These are phyloP conservation scores for Mesorhabditis spiculigera DNA, from an alignment of 2,888 invertebrate species.

Conservation along the genomic window DNA sequence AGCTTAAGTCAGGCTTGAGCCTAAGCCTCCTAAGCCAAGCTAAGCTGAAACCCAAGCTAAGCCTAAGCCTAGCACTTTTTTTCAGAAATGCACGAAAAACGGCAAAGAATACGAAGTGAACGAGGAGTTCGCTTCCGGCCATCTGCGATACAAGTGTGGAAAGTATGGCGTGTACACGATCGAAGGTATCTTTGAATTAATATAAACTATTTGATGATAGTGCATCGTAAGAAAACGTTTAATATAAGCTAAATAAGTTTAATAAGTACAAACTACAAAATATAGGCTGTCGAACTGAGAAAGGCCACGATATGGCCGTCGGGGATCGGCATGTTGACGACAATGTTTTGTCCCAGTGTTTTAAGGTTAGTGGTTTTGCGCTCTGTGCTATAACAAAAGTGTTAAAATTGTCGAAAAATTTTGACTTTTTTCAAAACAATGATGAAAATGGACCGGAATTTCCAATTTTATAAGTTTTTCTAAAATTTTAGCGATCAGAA, in stretches of 20 bases:
- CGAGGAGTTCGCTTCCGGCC: constrained; percentile 24
- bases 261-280: not conserved
- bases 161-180: constrained; percentile 36
- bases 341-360: constrained; percentile 31
- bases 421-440: no score
- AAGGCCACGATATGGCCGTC: constrained; percentile 20
- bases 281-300: constrained; percentile 26
- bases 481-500: no score
- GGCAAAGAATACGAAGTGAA: constrained; percentile 26
- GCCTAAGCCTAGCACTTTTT: not conserved
- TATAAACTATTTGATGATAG: no score
- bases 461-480: no score
- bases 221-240: no score
- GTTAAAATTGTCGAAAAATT: no score
- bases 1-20: no score
- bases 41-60: not conserved
- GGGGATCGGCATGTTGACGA: constrained; percentile 24
- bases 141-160: constrained; percentile 33
- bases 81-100: constrained; percentile 21
- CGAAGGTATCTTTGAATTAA: constrained; percentile 18
- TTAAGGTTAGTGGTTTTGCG: constrained; percentile 1
- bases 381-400: no score
- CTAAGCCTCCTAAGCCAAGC: not conserved
- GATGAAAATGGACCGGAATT: no score
- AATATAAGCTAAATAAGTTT: no score